Base-by-base conservation (phyloP, 2,888 invertebrate species). In the Drosophila macrospina region DNA sequence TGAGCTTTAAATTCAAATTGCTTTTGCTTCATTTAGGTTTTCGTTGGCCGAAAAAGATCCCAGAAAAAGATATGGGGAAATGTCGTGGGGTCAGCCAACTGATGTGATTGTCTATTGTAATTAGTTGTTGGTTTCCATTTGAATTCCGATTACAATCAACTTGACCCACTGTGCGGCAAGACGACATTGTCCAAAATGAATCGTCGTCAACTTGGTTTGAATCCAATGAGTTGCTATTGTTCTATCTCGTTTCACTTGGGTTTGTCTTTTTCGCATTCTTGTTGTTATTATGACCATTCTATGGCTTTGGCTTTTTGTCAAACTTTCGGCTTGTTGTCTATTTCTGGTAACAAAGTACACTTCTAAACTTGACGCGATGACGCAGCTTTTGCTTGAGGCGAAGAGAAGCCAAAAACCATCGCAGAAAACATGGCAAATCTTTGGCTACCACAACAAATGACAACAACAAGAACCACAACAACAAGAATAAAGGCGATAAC, bases 1-100 rank as follows among this genome's bases (percentile, higher is more conserved):
- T 85, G 81, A 88, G 73, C 61, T 61, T 71, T 60, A 74, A 84
- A 71, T 78, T 74, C 54, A 72, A 83, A 80, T 80, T 79, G 69
- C 75, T 71, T 48, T 48, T 57, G 69, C 67, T 41, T 63, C 47
- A 77, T 63, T 74, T 78, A 15, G 55, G 7, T 54, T 66, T 20
- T 3, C n/a, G n/a, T 76, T 51, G 41, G 36, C 68, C 47, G 47
- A 67, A 42, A 24, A 36, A 45, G 57, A 56, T 57, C 28, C 41
- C 52, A 39, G 24, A 26, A 7, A 39, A 37, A 51, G 57, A 62
- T 51, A 41, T 45, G 32, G 44, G 36, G 24, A 77, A 72, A 78
- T 74, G 67, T 73, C 78, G 52, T 62, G 78, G 59, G 78, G 67
- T 78, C 73, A 77, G 52, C 4, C 26, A 57, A 41, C 56, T 39